These are phyloP conservation scores for Platycheirus rosarum DNA, from an alignment of 2,888 invertebrate genomes.

Conservation along the genomic window DNA sequence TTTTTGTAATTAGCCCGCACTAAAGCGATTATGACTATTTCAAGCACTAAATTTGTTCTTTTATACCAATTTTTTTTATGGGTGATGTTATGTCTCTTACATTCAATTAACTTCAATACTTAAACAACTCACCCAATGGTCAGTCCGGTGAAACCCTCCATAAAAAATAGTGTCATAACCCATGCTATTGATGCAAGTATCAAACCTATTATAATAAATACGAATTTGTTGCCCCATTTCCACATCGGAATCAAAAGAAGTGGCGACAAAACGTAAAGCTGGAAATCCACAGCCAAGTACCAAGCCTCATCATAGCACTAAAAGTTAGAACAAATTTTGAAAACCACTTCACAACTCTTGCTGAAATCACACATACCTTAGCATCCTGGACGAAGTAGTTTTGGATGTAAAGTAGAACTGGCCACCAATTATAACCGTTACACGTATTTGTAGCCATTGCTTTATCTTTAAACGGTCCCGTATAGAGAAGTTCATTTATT, in stretches of 20 bases:
- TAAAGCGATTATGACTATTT: too few species aligned
- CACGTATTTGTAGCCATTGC: neutral
- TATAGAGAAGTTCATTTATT: constrained; percentile 81
- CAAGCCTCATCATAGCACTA: constrained; percentile 31
- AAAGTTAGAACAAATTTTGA: too few species aligned
- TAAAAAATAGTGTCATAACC: neutral
- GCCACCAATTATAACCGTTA: constrained; percentile 78
- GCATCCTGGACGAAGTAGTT: constrained; percentile 62
- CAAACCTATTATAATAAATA: neutral
- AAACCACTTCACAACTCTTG: neutral
- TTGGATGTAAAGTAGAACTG: constrained; percentile 54
- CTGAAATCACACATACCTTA: constrained; percentile 7
- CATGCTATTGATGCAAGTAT: neutral
- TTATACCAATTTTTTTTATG: too few species aligned
- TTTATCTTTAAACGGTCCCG: constrained; percentile 81
- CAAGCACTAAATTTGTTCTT: too few species aligned
- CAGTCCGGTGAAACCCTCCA: neutral
- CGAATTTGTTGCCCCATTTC: constrained; percentile 17
- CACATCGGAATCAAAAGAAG: constrained; percentile 21
- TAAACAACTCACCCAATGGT: constrained; percentile 11
- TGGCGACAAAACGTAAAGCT: constrained; percentile 15
- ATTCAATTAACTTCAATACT: neutral
- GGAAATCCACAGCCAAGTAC: constrained; percentile 25
- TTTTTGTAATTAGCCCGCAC: too few species aligned
- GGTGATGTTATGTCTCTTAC: too few species aligned